Base-by-base conservation (phyloP, 2,888 invertebrate species). In the Pharmacophagus antenor region DNA sequence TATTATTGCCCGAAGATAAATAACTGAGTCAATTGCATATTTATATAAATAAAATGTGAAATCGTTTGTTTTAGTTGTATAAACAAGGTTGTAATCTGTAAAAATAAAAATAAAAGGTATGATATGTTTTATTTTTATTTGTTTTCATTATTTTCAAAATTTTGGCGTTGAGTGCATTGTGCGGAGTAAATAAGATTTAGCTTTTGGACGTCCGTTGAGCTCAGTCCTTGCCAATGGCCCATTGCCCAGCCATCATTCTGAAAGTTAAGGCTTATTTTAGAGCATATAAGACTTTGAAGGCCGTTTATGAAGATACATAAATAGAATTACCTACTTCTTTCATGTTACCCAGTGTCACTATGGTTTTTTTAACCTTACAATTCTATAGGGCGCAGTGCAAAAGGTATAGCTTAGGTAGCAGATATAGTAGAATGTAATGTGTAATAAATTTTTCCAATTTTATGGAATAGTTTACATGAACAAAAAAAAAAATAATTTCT, bases 241-340 rank as follows among this genome's bases (percentile, higher is more conserved):
- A 89, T 88, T 1, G 82, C 77, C 89, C 89, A 90, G 23, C 89
- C 89, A 49, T 90, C 89, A 63, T 88, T 88, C 89, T 89, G 73
- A 25, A 76, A 78, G 52, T 47, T 53, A 54, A 61, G 50, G 17
- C 31, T 50, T n/a, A 37, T 37, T 15, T 37, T 37, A n/a, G 18
- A 47, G 42, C 1, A 4, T 18, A 31, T 53, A 12, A 15, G 10
- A 20, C 21, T 52, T 7, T 18, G 41, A 37, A 41, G n/a, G 10
- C 6, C 3, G 8, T 20, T 4, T 27, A 6, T 31, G 10, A 27
- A 18, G 17, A 3, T 31, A 25, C 18, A 7, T 27, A 17, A 18
- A 31, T 25, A 31, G 18, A 4, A n/a, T 12, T 27, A 50, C 48
- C 31, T 27, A 25, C 23, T 25, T 25, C 7, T 25, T 5, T 25